Evolutionary conservation across 2,113 vertebrate species (phyloP), one percentile per base, ranked within the genome.

Genomic region (Papio anubis): DNA sequence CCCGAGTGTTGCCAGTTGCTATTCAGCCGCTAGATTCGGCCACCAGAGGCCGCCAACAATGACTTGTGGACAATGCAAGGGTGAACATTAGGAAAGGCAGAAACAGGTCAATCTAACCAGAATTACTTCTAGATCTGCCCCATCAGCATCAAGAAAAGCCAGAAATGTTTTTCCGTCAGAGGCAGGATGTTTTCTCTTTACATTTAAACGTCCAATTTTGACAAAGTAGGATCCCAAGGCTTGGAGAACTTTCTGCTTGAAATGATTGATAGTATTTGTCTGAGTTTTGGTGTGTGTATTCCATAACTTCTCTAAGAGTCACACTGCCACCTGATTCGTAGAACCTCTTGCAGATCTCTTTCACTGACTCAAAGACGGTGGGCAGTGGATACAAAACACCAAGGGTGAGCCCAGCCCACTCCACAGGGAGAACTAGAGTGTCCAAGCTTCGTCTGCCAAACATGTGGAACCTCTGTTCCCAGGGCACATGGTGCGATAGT

Each of bases 31-130:
- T 89, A 7, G 20, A 50, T 72, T 1, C 5, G 66, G 59, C 91
- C 93, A 94, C 73, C 23, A 97, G 93, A 92, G 73, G 90, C 91
- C 73, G 1, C 72, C 76, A 76, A 35, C 17, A 17, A 84, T 0
- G 2, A 5, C n/a, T 40, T 70, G n/a, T 38, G 48, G 21, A 40
- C 73, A 38, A 11, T 2, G n/a, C 25, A 30, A 55, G 64, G 16
- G 6, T 1, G 10, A 78, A 3, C 5, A 0, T 2, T 8, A 0
- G 25, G 25, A 84, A 45, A 88, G 2, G 8, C 17, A 57, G 64
- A 50, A 64, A 10, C 16, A 52, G 11, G 35, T 25, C 40, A 3
- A 6, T 48, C 9, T 27, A n/a, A 18, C 17, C 38, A 27, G 13
- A 52, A 43, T 73, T 57, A 64, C 59, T 68, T n/a, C 23, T 17